phyloP scores from a whole-genome alignment of 1,140 invertebrate species.

The Hylyphantes graminicola region DNA sequence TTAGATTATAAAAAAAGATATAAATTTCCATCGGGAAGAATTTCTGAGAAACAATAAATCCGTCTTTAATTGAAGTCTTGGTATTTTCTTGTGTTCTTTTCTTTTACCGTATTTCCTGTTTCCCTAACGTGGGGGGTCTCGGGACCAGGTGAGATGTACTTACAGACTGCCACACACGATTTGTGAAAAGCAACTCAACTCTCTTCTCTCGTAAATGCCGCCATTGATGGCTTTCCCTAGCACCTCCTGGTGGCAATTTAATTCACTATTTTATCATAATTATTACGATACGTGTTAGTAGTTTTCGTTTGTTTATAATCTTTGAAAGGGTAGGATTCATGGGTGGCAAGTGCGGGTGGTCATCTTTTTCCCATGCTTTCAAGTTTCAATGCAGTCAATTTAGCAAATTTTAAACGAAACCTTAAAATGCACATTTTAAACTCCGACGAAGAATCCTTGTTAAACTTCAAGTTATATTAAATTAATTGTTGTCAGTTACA shows the following conservation, averaged over 20 bases:
- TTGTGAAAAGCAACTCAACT: not conserved
- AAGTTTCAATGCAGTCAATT: no score
- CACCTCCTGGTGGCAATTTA: not conserved
- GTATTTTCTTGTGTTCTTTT: not conserved
- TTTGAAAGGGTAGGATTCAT: not conserved
- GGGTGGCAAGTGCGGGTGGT: no score
- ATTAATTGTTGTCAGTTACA: no score
- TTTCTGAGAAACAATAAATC: not conserved
- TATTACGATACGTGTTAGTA: not conserved
- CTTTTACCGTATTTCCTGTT: constrained; percentile 7
- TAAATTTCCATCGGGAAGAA: not conserved
- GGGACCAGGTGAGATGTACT: constrained; percentile 23
- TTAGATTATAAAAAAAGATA: not conserved
- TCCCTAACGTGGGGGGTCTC: constrained; percentile 18
- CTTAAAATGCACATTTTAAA: no score
- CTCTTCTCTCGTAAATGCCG: constrained; percentile 2
- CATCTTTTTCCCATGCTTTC: no score
- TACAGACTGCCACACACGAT: constrained; percentile 14
- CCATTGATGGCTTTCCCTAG: not conserved
- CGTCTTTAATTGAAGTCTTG: not conserved
- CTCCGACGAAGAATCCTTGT: no score
- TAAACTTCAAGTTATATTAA: no score
- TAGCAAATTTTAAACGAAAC: no score
- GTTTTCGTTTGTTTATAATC: not conserved
- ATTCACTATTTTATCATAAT: not conserved